Evolutionary conservation across 2,888 invertebrate species (phyloP), one percentile per base, ranked within the genome.

Genomic region (Tortrix viridana): DNA sequence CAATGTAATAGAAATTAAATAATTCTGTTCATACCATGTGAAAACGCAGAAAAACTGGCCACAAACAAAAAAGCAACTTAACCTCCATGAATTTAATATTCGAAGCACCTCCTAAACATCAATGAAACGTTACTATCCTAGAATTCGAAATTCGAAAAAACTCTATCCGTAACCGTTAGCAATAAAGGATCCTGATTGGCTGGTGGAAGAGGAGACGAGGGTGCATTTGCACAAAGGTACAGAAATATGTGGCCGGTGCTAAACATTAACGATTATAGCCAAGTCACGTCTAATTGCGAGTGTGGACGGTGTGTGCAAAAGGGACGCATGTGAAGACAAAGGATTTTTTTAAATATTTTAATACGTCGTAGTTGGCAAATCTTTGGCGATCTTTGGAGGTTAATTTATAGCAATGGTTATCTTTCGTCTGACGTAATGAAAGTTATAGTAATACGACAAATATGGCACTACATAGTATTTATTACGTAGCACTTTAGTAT

Each of bases 201-300:
- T 67, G 60, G 65, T 60, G 64, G 55, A 67, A 64, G 66, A 61
- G 62, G 65, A 67, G 61, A 83, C 77, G 86, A 82, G 85, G 86
- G 86, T 84, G 88, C 88, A 87, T 85, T 85, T 82, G 89, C 85
- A 85, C 85, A 86, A 86, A 89, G 89, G 89, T 86, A 87, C 81
- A 84, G 88, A 86, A 89, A 89, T 89, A 89, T 90, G 90, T 86
- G 89, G 84, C 83, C 86, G 86, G 86, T 86, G 81, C 89, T 92
- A 86, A 90, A 89, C 91, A 89, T 91, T 92, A 90, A 92, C 90
- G 89, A 85, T 90, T 89, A 91, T 92, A 84, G 79, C 86, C 86
- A 86, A 89, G 88, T 89, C 89, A 89, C 88, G 85, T 91, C 91
- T 91, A 91, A 91, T 91, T 91, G 91, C 87, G 77, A 86, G 75